Percentiles rank a stretch among this genome's conserved stretches.
Conservation (phyloP, 2,797 vertebrate species). For the Adrianichthys oophorus region DNA sequence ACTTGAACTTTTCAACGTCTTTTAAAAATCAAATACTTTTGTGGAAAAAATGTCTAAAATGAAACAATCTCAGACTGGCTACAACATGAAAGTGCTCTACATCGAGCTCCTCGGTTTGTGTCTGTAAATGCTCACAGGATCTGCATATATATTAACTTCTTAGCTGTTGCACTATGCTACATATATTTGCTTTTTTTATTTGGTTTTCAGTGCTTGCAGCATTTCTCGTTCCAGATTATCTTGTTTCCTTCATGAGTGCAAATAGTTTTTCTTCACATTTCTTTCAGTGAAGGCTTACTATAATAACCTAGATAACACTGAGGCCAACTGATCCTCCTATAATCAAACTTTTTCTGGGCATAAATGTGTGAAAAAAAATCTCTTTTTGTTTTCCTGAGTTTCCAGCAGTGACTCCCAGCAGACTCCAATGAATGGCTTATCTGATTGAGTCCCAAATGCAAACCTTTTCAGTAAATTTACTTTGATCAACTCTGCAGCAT, state of each 20-base stretch:
- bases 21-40: slow-evolving; percentile 13
- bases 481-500: slow-evolving; percentile 33
- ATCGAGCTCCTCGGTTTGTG: slow-evolving; percentile 40
- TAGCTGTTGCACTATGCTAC: slow-evolving; percentile 69
- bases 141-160: slow-evolving; percentile 76
- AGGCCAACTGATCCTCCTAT: slow-evolving; percentile 15
- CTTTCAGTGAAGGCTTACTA: slow-evolving; percentile 23
- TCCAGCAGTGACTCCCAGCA: slow-evolving; percentile 36
- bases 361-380: slow-evolving; percentile 14
- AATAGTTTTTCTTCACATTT: slow-evolving; percentile 39
- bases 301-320: slow-evolving; percentile 52
- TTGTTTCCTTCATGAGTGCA: slow-evolving; percentile 76
- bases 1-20: slow-evolving; percentile 23
- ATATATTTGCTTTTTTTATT: slow-evolving; percentile 77
- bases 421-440: slow-evolving; percentile 40
- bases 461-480: slow-evolving; percentile 37
- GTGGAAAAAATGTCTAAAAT: slow-evolving; percentile 3
- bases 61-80: slow-evolving; percentile 54
- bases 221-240: slow-evolving; percentile 64
- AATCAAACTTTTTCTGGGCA: slow-evolving; percentile 18
- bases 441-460: slow-evolving; percentile 29
- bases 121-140: slow-evolving; percentile 25
- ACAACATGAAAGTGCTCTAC: slow-evolving; percentile 56
- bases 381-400: slow-evolving; percentile 59
- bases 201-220: slow-evolving; percentile 80